These are phyloP conservation scores for Aldrovandia affinis DNA, from an alignment of 2,797 vertebrate species.

Conservation along the genomic window DNA sequence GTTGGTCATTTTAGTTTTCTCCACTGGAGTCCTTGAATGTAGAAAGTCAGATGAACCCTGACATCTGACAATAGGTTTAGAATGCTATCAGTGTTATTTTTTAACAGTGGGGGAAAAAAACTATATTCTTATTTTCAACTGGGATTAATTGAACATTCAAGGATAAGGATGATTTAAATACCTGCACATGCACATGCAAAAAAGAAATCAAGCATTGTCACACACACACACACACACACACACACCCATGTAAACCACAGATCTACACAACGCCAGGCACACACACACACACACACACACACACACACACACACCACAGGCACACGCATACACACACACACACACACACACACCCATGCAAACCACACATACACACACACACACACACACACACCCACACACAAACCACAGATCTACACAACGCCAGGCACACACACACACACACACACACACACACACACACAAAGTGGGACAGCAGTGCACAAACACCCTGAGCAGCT, in stretches of 20 bases:
- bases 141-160: conserved; percentile 13
- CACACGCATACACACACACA: too few relatives aligned
- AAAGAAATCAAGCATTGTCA: conserved; percentile 56
- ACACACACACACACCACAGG: conserved; percentile 26
- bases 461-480: not conserved
- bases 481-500: conserved; percentile 60
- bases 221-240: conserved; percentile 2
- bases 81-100: not conserved
- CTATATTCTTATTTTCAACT: not conserved
- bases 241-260: conserved; percentile 52
- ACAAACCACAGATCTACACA: conserved; percentile 57
- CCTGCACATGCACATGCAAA: conserved; percentile 46
- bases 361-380: conserved; percentile 36
- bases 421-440: conserved; percentile 18
- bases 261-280: conserved; percentile 40
- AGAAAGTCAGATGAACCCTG: not conserved
- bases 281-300: conserved; percentile 11
- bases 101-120: not conserved
- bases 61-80: not conserved
- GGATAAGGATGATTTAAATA: not conserved
- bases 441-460: conserved; percentile 27
- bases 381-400: conserved; percentile 17
- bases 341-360: conserved; percentile 47
- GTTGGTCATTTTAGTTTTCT: not conserved
- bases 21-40: not conserved